Evolutionary conservation across 2,888 invertebrate genomes (phyloP).

Genomic region (Didymodactylos carnosus): DNA sequence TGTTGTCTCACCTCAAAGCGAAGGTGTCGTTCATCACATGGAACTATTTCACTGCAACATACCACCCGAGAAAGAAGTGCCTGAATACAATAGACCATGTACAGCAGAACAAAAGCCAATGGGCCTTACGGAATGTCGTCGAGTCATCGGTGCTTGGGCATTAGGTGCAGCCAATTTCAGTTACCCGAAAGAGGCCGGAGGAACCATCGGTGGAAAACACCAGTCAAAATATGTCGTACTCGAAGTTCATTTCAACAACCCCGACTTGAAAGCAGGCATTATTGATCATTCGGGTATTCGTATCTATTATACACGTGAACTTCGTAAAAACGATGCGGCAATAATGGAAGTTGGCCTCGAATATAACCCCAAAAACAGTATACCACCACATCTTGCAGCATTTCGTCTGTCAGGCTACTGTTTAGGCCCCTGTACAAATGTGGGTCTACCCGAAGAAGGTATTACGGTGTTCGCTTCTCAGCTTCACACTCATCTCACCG

Average conservation of each 20-base stretch:
- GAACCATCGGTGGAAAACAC: slow-evolving; percentile 66
- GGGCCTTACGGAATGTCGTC: slow-evolving; percentile 54
- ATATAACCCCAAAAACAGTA: slow-evolving; percentile 92
- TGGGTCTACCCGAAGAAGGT: slow-evolving; percentile 39
- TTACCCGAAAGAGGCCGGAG: slow-evolving; percentile 56
- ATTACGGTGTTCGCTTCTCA: slow-evolving; percentile 84
- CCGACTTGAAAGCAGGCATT: slow-evolving; percentile 48
- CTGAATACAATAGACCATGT: slow-evolving; percentile 63
- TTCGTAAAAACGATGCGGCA: slow-evolving; percentile 67
- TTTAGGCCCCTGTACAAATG: slow-evolving; percentile 32
- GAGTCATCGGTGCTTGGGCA: slow-evolving; percentile 87
- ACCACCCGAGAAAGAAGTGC: slow-evolving; percentile 40
- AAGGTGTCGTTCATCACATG: slow-evolving; percentile 87
- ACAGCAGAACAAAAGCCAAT: slow-evolving; percentile 47
- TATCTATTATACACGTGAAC: slow-evolving; percentile 49
- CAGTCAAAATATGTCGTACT: slow-evolving; percentile 71
- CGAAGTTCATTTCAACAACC: slow-evolving; percentile 94
- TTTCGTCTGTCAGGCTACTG: slow-evolving; percentile 75
- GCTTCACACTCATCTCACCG: slow-evolving; percentile 83
- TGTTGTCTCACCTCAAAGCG: slow-evolving; percentile 54
- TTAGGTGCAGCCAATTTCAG: slow-evolving; percentile 59
- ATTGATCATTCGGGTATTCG: slow-evolving; percentile 73
- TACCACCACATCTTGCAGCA: slow-evolving; percentile 57
- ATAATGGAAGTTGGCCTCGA: slow-evolving; percentile 89
- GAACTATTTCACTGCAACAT: slow-evolving; percentile 86